These are phyloP conservation scores for Progne subis DNA, from an alignment of 2,113 vertebrate genomes.

Conservation along the genomic window DNA sequence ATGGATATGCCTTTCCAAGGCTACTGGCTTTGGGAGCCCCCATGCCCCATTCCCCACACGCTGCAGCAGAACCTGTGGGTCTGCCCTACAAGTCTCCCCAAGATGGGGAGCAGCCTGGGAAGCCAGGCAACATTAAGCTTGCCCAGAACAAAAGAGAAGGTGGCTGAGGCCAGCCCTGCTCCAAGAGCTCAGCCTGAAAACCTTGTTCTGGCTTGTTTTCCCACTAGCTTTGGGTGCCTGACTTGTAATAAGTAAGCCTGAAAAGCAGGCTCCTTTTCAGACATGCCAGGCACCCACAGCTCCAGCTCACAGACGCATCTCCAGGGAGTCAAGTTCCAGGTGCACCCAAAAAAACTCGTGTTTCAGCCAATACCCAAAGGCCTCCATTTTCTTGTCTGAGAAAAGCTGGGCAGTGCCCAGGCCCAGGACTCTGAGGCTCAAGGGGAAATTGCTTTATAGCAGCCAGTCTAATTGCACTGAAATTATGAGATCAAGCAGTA, in stretches of 20 bases:
- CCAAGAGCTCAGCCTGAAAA: slow-evolving; percentile 8
- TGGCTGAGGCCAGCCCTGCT: not conserved
- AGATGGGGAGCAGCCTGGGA: not conserved
- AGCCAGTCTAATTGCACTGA: slow-evolving; percentile 54
- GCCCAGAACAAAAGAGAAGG: not conserved
- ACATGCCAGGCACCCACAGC: slow-evolving; percentile 49
- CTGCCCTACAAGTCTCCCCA: not conserved
- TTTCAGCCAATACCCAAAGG: slow-evolving; percentile 30
- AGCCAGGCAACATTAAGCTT: not conserved
- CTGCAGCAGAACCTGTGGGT: not conserved
- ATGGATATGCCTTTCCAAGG: accelerated
- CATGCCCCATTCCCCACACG: accelerated
- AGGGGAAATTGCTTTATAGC: slow-evolving; percentile 49
- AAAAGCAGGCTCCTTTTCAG: slow-evolving; percentile 69
- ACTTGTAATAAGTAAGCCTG: slow-evolving; percentile 51
- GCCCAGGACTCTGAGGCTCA: not conserved
- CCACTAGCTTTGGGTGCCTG: slow-evolving; percentile 34
- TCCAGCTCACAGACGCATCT: not conserved
- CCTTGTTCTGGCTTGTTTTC: slow-evolving; percentile 67
- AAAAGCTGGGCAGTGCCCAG: slow-evolving; percentile 27
- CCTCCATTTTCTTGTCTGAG: not conserved
- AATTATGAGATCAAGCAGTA: slow-evolving; percentile 54
- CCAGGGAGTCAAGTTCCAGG: slow-evolving; percentile 54
- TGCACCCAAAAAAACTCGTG: slow-evolving; percentile 12
- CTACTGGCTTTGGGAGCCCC: accelerated